These are phyloP conservation scores for Escarpia spicata DNA, from an alignment of 2,888 invertebrate species.

Conservation along the genomic window DNA sequence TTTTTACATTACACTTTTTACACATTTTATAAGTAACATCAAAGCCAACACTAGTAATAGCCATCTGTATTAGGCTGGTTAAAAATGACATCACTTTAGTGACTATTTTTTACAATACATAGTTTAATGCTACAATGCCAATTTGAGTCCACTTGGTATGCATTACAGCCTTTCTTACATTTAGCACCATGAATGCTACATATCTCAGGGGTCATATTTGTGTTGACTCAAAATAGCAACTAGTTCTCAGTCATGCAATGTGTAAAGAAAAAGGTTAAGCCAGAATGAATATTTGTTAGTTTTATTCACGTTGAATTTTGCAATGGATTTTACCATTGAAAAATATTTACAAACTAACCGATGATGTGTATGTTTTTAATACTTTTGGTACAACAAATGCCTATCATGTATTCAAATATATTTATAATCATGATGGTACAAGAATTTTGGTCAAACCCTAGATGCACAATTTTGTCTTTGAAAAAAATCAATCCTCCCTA, in stretches of 20 bases:
- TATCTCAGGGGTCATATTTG: neutral
- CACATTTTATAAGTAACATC: neutral
- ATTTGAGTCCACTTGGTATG: neutral
- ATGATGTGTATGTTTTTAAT: too few relatives aligned
- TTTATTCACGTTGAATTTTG: neutral
- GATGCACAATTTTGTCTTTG: too few relatives aligned
- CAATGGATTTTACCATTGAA: neutral
- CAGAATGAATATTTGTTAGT: neutral
- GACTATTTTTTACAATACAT: neutral
- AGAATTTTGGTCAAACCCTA: too few relatives aligned
- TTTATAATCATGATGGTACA: too few relatives aligned
- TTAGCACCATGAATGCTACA: neutral
- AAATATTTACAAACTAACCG: neutral
- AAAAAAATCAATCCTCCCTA: too few relatives aligned
- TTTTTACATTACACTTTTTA: too few relatives aligned
- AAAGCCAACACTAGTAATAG: too few relatives aligned
- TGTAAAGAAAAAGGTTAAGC: neutral
- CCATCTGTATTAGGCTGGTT: too few relatives aligned
- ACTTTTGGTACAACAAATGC: too few relatives aligned
- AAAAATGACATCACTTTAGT: too few relatives aligned
- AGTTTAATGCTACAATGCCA: neutral
- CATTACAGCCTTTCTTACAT: neutral
- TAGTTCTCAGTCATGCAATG: neutral
- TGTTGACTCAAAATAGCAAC: neutral
- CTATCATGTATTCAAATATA: too few relatives aligned